Evolutionary conservation across 2,888 invertebrate genomes (phyloP).

Genomic region (Phengaris arion): DNA sequence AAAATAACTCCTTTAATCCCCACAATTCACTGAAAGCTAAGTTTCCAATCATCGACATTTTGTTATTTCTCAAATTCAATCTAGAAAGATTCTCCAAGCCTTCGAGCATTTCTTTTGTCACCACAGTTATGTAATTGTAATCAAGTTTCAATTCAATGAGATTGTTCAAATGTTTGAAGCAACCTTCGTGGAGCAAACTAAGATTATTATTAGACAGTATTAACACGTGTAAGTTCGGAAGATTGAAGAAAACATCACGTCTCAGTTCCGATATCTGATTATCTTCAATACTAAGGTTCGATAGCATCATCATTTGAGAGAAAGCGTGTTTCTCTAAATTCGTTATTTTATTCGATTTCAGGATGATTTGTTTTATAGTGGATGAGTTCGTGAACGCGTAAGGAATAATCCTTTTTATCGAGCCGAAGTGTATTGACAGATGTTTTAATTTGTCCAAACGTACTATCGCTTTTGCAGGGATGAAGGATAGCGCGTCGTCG

Average conservation of each 20-base stretch:
- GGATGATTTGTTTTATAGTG: constrained; percentile 82
- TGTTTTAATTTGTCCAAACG: constrained; percentile 84
- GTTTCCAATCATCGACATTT: constrained; percentile 87
- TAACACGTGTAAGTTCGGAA: constrained; percentile 85
- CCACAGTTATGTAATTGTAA: constrained; percentile 85
- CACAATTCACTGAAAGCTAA: constrained; percentile 88
- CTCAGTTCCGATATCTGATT: constrained; percentile 87
- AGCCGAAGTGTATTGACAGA: constrained; percentile 85
- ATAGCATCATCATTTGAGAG: constrained; percentile 85
- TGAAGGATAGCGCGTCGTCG: constrained; percentile 83
- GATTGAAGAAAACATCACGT: constrained; percentile 85
- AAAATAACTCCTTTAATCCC: constrained; percentile 83
- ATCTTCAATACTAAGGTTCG: constrained; percentile 84
- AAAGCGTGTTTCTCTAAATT: constrained; percentile 84
- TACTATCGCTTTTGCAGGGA: constrained; percentile 85
- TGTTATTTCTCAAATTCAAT: constrained; percentile 86
- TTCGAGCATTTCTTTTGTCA: constrained; percentile 87
- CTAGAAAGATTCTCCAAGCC: constrained; percentile 85
- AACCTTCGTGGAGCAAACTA: constrained; percentile 90
- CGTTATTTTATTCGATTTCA: constrained; percentile 85
- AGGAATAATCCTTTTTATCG: constrained; percentile 84
- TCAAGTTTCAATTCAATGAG: constrained; percentile 89
- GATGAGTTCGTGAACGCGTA: constrained; percentile 88
- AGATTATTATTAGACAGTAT: constrained; percentile 92
- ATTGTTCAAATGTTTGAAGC: constrained; percentile 86